Percentiles rank a stretch among this genome's conserved stretches.
Conservation (phyloP, 2,113 vertebrate genomes). For the Stomatorhinus ivindoensis region DNA sequence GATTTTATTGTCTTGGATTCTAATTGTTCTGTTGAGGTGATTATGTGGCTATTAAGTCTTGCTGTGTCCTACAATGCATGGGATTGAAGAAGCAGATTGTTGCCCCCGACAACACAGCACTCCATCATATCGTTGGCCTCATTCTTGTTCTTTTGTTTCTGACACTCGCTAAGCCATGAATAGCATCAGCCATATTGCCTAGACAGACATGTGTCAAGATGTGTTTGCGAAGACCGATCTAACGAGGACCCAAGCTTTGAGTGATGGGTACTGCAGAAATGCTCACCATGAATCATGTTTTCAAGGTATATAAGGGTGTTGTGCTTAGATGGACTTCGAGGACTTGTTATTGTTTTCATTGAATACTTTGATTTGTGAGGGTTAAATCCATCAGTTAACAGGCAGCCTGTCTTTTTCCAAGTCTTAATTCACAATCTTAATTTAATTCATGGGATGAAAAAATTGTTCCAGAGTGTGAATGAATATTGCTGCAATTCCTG, state of each 20-base stretch:
- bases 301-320: background rate
- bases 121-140: background rate
- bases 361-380: background rate
- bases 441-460: background rate
- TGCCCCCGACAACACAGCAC: background rate
- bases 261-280: background rate
- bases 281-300: background rate
- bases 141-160: background rate
- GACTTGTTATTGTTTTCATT: background rate
- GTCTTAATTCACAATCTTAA: background rate
- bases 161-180: background rate
- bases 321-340: background rate
- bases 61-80: background rate
- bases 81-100: background rate
- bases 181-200: conserved; percentile 7
- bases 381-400: background rate
- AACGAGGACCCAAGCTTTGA: background rate
- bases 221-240: background rate
- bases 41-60: background rate
- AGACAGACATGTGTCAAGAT: conserved; percentile 2
- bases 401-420: background rate
- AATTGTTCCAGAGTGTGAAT: background rate
- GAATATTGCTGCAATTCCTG: background rate
- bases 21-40: background rate
- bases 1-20: background rate